Conservation (phyloP, 2,797 vertebrate genomes). For the Dipus sagitta region DNA sequence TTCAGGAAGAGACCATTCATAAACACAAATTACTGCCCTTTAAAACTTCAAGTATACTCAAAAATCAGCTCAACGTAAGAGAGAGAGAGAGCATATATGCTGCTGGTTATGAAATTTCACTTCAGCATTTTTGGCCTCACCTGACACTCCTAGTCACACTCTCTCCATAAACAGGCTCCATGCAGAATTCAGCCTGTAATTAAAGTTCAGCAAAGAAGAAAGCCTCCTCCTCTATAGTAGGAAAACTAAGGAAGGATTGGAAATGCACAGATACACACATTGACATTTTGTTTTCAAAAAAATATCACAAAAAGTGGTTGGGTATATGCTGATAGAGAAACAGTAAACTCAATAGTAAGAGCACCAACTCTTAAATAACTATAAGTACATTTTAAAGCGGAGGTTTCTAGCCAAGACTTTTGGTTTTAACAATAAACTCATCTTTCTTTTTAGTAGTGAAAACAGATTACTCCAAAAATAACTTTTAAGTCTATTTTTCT, state of each 20-base stretch:
- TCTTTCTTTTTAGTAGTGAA: not conserved
- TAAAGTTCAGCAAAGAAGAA: not conserved
- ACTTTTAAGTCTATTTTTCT: not conserved
- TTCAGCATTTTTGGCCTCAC: not conserved
- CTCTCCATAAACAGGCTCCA: not conserved
- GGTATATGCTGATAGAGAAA: not conserved
- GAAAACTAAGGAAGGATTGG: not conserved
- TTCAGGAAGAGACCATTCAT: not conserved
- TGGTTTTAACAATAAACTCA: not conserved
- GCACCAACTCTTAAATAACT: not conserved
- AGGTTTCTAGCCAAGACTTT: not conserved
- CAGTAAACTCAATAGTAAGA: not conserved
- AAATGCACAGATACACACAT: not conserved
- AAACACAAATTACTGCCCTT: conserved; percentile 52
- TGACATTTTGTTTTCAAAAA: not conserved
- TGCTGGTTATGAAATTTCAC: not conserved
- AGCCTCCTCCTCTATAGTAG: not conserved
- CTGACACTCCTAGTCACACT: not conserved
- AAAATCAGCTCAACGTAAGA: not conserved
- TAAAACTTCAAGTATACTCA: not conserved
- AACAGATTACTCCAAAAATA: not conserved
- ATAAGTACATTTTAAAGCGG: not conserved
- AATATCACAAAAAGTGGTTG: not conserved
- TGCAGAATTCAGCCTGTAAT: not conserved
- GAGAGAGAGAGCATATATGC: not conserved